Evolutionary conservation across 2,888 invertebrate species (phyloP).

Genomic region (Ethmia dodecea): DNA sequence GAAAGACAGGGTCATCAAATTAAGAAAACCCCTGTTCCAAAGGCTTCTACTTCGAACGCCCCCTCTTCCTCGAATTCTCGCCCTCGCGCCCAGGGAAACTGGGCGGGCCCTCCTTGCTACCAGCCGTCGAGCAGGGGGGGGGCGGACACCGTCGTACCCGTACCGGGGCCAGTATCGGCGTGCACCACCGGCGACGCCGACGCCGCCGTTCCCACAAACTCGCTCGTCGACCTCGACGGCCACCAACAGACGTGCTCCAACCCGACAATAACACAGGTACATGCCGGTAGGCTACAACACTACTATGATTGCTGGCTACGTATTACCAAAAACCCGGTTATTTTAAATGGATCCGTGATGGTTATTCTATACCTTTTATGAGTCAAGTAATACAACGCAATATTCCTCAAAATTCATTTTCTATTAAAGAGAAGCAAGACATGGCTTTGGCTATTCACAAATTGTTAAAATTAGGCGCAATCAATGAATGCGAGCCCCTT

Average conservation of each 20-base stretch:
- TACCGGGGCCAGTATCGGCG: no score
- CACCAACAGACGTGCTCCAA: no score
- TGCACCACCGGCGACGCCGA: background rate
- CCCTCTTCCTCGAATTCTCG: background rate
- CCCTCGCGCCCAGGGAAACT: no score
- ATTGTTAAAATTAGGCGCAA: slow-evolving; percentile 3
- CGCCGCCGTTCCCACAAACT: no score
- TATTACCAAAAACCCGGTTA: background rate
- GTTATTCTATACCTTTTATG: slow-evolving; percentile 10
- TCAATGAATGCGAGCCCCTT: slow-evolving; percentile 3
- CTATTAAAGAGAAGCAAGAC: no score
- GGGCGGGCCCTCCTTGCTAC: slow-evolving; percentile 18
- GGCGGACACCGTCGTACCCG: no score
- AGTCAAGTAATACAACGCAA: no score
- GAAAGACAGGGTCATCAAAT: slow-evolving; percentile 17
- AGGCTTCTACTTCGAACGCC: background rate
- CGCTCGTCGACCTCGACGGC: background rate
- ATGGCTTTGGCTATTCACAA: slow-evolving; percentile 7
- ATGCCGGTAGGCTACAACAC: no score
- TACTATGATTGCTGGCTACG: slow-evolving; percentile 14
- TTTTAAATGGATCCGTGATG: slow-evolving; percentile 10
- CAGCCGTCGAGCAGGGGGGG: slow-evolving; percentile 17
- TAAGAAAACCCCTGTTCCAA: slow-evolving; percentile 4
- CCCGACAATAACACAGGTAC: no score
- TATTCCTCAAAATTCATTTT: no score